phyloP scores from a whole-genome alignment of 2,797 vertebrate species.

The Pyrrhura leucotis region DNA sequence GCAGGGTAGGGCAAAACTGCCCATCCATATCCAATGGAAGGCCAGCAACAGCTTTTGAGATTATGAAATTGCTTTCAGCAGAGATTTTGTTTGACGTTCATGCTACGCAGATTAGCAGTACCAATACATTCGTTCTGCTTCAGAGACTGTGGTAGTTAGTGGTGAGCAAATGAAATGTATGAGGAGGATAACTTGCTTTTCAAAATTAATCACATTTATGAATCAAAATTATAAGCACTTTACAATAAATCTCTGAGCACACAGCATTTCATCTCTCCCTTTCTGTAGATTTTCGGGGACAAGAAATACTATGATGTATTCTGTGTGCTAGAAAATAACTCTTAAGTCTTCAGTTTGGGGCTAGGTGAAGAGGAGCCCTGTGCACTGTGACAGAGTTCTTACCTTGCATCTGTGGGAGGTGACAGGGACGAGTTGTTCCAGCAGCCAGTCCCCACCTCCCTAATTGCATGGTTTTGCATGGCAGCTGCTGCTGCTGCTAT shows the following conservation, averaged over 20 bases:
- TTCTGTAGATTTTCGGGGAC: not conserved
- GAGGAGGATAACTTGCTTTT: not conserved
- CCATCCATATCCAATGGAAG: not conserved
- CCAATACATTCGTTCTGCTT: constrained; percentile 23
- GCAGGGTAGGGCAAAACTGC: not conserved
- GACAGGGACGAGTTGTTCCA: not conserved
- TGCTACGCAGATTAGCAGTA: constrained; percentile 43
- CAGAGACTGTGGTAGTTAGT: not conserved
- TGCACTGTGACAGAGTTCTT: not conserved
- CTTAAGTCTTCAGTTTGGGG: not conserved
- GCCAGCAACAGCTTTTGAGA: constrained; percentile 63
- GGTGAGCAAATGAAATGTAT: not conserved
- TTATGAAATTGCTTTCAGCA: constrained; percentile 60
- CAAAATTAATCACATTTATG: not conserved
- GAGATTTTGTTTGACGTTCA: constrained; percentile 62
- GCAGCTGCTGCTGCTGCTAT: not conserved
- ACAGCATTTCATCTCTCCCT: not conserved
- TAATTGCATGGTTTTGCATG: not conserved
- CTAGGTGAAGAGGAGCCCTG: not conserved
- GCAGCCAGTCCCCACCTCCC: not conserved
- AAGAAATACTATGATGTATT: not conserved
- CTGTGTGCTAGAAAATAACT: not conserved
- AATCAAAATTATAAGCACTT: not conserved
- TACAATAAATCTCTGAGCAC: not conserved
- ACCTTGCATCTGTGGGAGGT: not conserved